A percentile compares a stretch with the other conserved stretches of the same genome.
These are phyloP conservation scores for Podabrus alpinus DNA, from an alignment of 2,888 invertebrate genomes.

Conservation along the genomic window DNA sequence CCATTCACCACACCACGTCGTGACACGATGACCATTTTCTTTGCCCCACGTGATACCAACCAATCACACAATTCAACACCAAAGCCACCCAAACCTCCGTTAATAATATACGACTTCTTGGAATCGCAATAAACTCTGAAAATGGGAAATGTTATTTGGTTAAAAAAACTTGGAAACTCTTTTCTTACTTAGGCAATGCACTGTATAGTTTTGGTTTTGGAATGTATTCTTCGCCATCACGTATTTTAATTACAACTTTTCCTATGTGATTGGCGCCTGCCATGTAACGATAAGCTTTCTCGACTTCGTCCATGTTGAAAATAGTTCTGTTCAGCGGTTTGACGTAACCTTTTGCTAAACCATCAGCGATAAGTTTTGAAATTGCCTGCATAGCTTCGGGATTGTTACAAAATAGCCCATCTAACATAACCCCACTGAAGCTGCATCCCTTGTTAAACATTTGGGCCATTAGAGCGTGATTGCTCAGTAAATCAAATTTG, in stretches of 20 bases:
- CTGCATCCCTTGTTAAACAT: conserved; percentile 72
- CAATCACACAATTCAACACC: conserved; percentile 87
- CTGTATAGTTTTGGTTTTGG: background rate
- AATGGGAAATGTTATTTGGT: conserved; percentile 37
- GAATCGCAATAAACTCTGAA: conserved; percentile 60
- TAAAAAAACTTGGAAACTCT: background rate
- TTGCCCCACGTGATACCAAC: conserved; percentile 80
- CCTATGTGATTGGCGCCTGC: conserved; percentile 78
- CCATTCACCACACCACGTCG: conserved; percentile 78
- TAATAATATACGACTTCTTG: conserved; percentile 63
- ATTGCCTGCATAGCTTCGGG: conserved; percentile 59
- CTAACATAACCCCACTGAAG: conserved; percentile 79
- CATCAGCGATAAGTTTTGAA: conserved; percentile 60
- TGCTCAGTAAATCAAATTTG: conserved; percentile 75
- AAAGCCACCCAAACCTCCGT: conserved; percentile 87
- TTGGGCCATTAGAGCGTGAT: conserved; percentile 67
- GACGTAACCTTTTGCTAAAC: conserved; percentile 67
- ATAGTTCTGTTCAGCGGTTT: conserved; percentile 68
- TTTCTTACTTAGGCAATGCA: background rate
- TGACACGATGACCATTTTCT: conserved; percentile 77
- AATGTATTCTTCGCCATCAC: conserved; percentile 43
- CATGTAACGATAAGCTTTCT: conserved; percentile 70
- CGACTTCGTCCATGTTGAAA: conserved; percentile 68
- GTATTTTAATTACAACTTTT: conserved; percentile 62
- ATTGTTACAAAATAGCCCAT: conserved; percentile 62